A percentile compares a stretch with the other conserved stretches of the same genome.
These are phyloP conservation scores for Sturmia bella DNA, from an alignment of 2,888 invertebrate species.

Conservation along the genomic window DNA sequence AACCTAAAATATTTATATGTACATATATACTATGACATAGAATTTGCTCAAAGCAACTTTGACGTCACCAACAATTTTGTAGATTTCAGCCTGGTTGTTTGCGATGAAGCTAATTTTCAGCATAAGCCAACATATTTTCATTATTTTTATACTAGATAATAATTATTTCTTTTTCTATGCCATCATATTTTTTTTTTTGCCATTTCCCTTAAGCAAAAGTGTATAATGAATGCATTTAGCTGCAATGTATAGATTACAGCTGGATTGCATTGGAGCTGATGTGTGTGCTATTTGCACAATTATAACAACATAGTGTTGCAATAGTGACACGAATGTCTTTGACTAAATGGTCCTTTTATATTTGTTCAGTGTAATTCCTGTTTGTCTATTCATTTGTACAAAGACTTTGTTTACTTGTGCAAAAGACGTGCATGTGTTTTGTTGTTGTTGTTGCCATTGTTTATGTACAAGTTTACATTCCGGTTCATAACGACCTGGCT, in stretches of 20 bases:
- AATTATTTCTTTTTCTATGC: too few species aligned
- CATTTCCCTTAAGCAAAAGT: conserved; percentile 44
- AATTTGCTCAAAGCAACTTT: too few species aligned
- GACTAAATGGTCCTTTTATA: conserved; percentile 40
- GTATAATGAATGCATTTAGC: conserved; percentile 16
- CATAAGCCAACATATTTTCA: too few species aligned
- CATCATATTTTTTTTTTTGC: conserved; percentile 5
- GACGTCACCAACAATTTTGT: too few species aligned
- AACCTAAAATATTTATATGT: too few species aligned
- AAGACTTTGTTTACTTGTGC: conserved; percentile 6
- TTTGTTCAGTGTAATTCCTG: conserved; percentile 40
- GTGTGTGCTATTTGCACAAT: not conserved
- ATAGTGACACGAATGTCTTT: conserved; percentile 36
- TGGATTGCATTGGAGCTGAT: conserved; percentile 15
- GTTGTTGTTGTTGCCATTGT: too few species aligned
- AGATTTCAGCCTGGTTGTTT: too few species aligned
- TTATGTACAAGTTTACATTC: conserved; percentile 1
- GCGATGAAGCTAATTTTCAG: too few species aligned
- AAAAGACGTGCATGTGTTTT: not conserved
- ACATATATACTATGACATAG: too few species aligned
- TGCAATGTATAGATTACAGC: conserved; percentile 41
- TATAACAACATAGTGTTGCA: conserved; percentile 23
- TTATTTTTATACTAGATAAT: too few species aligned
- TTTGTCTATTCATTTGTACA: conserved; percentile 23
- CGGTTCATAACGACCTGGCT: conserved; percentile 39